Conservation (phyloP, 2,113 vertebrate species). For the Salvelinus namaycush region DNA sequence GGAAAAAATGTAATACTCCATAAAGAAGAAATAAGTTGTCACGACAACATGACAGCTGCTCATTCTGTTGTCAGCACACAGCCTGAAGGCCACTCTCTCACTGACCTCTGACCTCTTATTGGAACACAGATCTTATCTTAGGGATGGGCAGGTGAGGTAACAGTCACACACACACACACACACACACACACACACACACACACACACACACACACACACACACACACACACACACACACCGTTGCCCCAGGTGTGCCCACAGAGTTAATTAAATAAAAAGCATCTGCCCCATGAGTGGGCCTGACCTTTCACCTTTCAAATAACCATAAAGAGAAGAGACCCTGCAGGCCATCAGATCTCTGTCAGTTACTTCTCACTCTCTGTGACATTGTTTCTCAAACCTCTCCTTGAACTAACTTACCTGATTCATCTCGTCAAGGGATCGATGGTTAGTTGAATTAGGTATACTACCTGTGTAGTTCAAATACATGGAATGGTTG, state of each 20-base stretch:
- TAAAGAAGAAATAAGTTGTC: no score
- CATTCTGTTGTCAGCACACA: conserved; percentile 2
- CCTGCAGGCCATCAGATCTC: conserved; percentile 26
- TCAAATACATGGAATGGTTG: no score
- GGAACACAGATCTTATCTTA: conserved; percentile 20
- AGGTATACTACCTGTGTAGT: no score
- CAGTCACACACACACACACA: not conserved
- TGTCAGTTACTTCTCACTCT: not conserved
- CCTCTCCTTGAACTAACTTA: not conserved
- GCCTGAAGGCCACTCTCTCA: conserved; percentile 26
- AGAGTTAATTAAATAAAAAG: conserved; percentile 52
- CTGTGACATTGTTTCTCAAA: no score
- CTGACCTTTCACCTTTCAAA: conserved; percentile 50
- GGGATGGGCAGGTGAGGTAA: not conserved
- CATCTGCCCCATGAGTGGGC: conserved; percentile 30
- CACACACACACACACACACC: not conserved
- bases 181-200: not conserved
- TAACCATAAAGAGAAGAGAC: conserved; percentile 27
- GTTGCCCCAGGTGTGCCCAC: conserved; percentile 4
- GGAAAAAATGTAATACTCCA: not conserved
- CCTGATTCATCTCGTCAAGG: not conserved
- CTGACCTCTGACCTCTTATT: conserved; percentile 27
- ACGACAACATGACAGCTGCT: not conserved
- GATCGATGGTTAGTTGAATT: no score
- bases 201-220: not conserved